These are phyloP conservation scores for Columba livia DNA, from an alignment of 2,113 vertebrate genomes.

Conservation along the genomic window DNA sequence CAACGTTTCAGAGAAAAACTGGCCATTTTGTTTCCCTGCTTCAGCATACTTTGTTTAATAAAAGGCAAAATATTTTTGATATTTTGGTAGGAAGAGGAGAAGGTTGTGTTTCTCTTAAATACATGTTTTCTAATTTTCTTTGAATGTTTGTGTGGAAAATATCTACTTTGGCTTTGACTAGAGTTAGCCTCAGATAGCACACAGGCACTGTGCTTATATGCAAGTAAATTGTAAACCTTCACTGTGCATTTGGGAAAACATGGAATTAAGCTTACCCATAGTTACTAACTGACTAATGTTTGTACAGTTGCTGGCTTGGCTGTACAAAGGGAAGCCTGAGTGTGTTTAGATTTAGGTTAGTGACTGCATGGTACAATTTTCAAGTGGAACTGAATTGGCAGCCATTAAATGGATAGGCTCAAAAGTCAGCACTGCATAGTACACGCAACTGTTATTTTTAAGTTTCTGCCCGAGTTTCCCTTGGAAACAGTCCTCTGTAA, in stretches of 20 bases:
- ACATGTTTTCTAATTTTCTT: not conserved
- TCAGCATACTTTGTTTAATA: not conserved
- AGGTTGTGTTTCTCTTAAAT: not conserved
- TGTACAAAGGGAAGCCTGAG: not conserved
- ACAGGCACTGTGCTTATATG: too few species aligned
- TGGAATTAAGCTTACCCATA: not conserved
- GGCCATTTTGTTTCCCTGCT: not conserved
- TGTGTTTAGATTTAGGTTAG: not conserved
- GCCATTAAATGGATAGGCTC: accelerated
- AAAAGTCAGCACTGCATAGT: not conserved
- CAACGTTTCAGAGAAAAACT: not conserved
- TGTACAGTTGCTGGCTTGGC: not conserved
- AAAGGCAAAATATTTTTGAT: not conserved
- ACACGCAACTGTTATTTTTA: not conserved
- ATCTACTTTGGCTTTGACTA: not conserved
- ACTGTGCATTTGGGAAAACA: not conserved
- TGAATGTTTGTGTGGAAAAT: not conserved
- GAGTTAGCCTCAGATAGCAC: not conserved
- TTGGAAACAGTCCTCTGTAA: not conserved
- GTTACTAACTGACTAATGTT: not conserved
- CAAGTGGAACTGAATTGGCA: not conserved
- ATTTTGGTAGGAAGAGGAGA: accelerated
- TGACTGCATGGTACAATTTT: not conserved
- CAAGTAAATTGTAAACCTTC: not conserved
- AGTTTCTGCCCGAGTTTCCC: not conserved